These are phyloP conservation scores for Tromatobia lineatoria DNA, from an alignment of 2,888 invertebrate genomes.

Conservation along the genomic window DNA sequence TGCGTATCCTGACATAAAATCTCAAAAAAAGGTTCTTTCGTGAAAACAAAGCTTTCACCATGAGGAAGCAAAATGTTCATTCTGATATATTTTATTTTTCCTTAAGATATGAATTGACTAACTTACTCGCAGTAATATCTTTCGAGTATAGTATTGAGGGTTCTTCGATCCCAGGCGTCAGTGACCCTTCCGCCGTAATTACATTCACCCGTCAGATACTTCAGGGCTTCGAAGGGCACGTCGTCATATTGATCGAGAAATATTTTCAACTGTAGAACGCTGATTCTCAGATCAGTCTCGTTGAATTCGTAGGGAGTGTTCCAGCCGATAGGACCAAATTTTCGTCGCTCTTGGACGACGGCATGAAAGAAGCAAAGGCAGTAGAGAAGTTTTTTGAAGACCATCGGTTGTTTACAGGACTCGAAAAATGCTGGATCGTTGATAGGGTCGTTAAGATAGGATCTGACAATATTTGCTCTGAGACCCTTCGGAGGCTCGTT, in stretches of 20 bases:
- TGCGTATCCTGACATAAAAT: too few species aligned
- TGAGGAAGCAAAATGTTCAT: too few species aligned
- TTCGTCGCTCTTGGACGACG: constrained; percentile 94
- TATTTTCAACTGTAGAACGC: constrained; percentile 95
- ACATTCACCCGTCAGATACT: constrained; percentile 97
- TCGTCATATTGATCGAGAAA: constrained; percentile 94
- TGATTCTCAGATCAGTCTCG: constrained; percentile 96
- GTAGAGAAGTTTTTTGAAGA: constrained; percentile 95
- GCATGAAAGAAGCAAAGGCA: constrained; percentile 98
- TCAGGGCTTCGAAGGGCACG: constrained; percentile 94
- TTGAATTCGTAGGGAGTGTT: constrained; percentile 98
- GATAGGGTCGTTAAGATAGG: constrained; percentile 94
- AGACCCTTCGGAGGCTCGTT: constrained; percentile 97
- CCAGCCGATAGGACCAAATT: constrained; percentile 98
- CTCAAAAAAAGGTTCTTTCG: too few species aligned
- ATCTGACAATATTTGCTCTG: constrained; percentile 94
- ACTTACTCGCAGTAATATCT: constrained; percentile 92
- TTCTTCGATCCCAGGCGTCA: constrained; percentile 97
- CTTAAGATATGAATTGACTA: background rate
- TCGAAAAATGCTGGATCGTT: constrained; percentile 96
- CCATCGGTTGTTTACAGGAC: constrained; percentile 90
- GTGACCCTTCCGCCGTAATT: constrained; percentile 98
- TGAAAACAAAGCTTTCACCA: too few species aligned
- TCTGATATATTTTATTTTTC: background rate
- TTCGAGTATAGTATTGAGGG: constrained; percentile 92